These are phyloP conservation scores for Drosophila aldrichi DNA, from an alignment of 2,888 invertebrate genomes.

Conservation along the genomic window DNA sequence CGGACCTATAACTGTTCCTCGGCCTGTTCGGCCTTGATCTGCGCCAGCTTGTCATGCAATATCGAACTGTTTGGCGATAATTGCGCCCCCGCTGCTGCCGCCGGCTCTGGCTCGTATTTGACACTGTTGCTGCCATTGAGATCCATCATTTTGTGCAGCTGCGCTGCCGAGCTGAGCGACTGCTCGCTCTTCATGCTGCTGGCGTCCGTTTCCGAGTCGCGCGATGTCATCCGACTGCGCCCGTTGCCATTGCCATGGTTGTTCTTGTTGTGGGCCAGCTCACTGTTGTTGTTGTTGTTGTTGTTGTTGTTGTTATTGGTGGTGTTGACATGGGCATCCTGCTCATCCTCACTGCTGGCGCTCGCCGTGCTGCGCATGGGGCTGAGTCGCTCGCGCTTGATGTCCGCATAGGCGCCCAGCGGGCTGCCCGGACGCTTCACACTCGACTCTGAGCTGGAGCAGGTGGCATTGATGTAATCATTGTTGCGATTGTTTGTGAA, in stretches of 20 bases:
- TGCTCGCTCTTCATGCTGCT: conserved; percentile 78
- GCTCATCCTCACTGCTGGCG: conserved; percentile 69
- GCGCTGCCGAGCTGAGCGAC: conserved; percentile 49
- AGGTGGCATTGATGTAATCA: conserved; percentile 66
- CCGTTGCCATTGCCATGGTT: conserved; percentile 57
- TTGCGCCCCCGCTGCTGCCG: conserved; percentile 11
- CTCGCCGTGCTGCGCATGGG: conserved; percentile 63
- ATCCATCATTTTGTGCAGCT: conserved; percentile 73
- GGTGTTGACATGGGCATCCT: conserved; percentile 13
- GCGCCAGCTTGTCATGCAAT: conserved; percentile 84
- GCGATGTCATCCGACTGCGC: conserved; percentile 78
- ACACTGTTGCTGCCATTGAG: conserved; percentile 79
- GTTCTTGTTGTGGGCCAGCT: conserved; percentile 62
- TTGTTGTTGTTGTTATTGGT: conserved; percentile 50
- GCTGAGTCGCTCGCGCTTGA: conserved; percentile 87
- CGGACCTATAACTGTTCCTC: conserved; percentile 85
- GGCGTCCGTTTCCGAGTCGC: conserved; percentile 82
- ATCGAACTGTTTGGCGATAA: conserved; percentile 70
- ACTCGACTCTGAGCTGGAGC: conserved; percentile 45
- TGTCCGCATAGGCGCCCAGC: conserved; percentile 84
- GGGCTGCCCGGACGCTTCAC: conserved; percentile 84
- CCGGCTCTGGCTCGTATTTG: conserved; percentile 52
- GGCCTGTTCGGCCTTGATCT: conserved; percentile 84
- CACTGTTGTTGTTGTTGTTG: conserved; percentile 61
- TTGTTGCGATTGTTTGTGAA: conserved; percentile 79